Conservation (phyloP, 2,797 vertebrate genomes). For the Schizopygopsis malacanthus region DNA sequence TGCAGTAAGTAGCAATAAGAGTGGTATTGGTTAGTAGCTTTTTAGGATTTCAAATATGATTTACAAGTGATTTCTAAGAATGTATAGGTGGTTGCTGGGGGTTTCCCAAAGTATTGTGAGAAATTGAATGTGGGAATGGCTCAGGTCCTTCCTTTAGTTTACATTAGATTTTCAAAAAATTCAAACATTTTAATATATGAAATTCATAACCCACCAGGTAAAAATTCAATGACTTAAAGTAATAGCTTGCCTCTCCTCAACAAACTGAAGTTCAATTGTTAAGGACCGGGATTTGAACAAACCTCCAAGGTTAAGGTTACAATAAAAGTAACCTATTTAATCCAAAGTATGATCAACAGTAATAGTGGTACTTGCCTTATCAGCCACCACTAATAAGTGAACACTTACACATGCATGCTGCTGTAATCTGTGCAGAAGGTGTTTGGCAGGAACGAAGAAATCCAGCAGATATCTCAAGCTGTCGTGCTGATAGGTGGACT, state of each 20-base stretch:
- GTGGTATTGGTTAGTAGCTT: neutral
- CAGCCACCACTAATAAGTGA: neutral
- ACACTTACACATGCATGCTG: conserved; percentile 83
- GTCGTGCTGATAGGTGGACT: conserved; percentile 85
- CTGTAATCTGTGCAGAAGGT: conserved; percentile 83
- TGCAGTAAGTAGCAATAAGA: neutral
- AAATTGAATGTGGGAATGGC: neutral
- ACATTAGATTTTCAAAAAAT: neutral
- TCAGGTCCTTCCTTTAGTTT: neutral
- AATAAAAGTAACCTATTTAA: neutral
- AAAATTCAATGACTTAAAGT: neutral
- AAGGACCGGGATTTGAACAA: neutral
- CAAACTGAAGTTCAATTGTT: neutral
- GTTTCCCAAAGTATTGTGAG: neutral
- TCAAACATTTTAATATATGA: neutral
- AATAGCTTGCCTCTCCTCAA: neutral
- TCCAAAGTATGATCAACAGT: neutral
- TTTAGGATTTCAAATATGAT: neutral
- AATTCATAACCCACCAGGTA: neutral
- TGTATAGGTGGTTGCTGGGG: neutral
- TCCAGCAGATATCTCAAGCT: conserved; percentile 84
- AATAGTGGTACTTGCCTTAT: neutral
- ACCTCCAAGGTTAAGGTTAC: neutral
- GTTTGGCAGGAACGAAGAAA: conserved; percentile 84
- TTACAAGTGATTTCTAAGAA: neutral